phyloP scores from a whole-genome alignment of 2,797 vertebrate genomes.

The Sphenodon punctatus region DNA sequence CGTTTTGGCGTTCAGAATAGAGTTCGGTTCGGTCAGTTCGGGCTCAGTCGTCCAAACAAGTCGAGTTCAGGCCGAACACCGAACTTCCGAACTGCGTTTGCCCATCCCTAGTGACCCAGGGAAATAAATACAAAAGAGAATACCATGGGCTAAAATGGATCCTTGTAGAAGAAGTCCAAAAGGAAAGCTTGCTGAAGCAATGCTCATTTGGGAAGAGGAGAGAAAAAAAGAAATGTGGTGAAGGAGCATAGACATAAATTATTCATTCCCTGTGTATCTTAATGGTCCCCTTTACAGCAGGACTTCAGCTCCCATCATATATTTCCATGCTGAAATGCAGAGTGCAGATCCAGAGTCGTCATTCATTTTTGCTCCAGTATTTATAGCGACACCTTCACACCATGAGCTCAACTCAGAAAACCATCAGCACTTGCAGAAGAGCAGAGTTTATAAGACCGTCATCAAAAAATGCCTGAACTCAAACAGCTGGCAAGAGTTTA shows the following conservation, averaged over 20 bases:
- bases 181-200: neutral
- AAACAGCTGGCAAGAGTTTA: neutral
- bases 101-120: no score
- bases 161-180: neutral
- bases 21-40: no score
- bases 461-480: neutral
- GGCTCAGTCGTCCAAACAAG: no score
- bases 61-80: no score
- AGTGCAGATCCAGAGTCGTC: neutral
- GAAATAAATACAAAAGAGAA: neutral
- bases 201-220: neutral
- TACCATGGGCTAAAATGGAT: neutral
- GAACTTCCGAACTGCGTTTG: no score
- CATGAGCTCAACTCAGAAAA: neutral
- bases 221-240: neutral
- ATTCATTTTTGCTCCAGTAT: neutral
- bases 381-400: neutral
- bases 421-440: neutral
- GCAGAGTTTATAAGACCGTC: neutral
- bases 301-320: neutral
- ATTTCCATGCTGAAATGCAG: neutral
- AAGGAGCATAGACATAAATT: neutral
- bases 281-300: neutral
- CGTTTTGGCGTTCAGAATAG: no score
- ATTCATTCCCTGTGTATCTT: neutral